A percentile compares a stretch with the other conserved stretches of the same genome.
phyloP scores from a whole-genome alignment of 2,888 invertebrate species.

The Ramazzottius varieornatus region DNA sequence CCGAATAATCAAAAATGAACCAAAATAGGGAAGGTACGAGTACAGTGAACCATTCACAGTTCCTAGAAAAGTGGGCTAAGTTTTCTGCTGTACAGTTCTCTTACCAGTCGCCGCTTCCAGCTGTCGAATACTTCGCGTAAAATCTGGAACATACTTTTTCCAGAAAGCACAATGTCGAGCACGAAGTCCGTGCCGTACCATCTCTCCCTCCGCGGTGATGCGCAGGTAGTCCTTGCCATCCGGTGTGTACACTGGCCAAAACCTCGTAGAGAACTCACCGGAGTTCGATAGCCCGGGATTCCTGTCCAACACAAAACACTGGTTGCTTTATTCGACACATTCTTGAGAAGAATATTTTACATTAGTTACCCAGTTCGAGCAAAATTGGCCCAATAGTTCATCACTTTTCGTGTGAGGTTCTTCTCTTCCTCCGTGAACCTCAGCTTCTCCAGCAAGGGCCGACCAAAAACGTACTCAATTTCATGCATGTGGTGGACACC shows the following conservation, averaged over 20 bases:
- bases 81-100: too few species aligned
- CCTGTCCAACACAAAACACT: too few species aligned
- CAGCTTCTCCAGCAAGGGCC: conserved; percentile 54
- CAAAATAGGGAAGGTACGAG: not conserved
- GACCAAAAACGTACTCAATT: conserved; percentile 78
- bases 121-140: not conserved
- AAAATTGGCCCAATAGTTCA: conserved; percentile 87
- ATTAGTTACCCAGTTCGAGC: conserved; percentile 60
- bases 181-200: not conserved
- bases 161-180: not conserved
- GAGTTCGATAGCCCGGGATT: not conserved
- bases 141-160: not conserved
- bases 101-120: not conserved
- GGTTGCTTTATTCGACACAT: too few species aligned
- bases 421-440: conserved; percentile 55
- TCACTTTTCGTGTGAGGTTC: conserved; percentile 54
- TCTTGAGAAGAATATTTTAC: not conserved
- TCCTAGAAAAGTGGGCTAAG: too few species aligned
- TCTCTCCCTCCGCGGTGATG: not conserved
- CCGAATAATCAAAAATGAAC: too few species aligned
- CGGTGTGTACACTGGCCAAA: not conserved
- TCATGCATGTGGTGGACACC: conserved; percentile 86
- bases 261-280: not conserved
- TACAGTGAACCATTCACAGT: not conserved
- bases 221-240: not conserved